Base-by-base conservation (phyloP, 2,797 vertebrate species). In the Anguilla obscura region DNA sequence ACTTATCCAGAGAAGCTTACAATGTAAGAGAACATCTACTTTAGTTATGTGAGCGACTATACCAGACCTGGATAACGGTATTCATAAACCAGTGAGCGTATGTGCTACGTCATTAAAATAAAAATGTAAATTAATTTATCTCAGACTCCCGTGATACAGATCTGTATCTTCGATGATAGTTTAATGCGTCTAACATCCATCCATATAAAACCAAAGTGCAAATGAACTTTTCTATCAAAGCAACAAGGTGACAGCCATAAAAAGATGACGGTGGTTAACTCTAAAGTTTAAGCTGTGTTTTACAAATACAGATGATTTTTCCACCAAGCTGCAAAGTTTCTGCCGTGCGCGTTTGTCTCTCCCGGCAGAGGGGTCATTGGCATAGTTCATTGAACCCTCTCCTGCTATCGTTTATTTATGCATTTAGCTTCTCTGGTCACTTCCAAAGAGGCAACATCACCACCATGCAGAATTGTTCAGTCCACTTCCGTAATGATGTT, bases 361-460 rank as follows among this genome's bases (percentile, higher is more conserved):
- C 45, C n/a, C 40, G 50, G 74, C 12, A 40, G 33, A 79, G 74
- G 30, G 74, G 40, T 82, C 79, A 48, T 48, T 50, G 40, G 40
- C 40, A 50, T 48, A 50, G 79, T 82, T 82, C 36, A 82, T n/a
- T 82, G 79, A 82, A 82, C 79, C 74, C 74, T 50, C 45, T 48
- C 21, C 45, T 82, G 79, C 79, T 6, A 50, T 2, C 50, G 45
- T 50, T 82, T 82, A 50, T 82, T 50, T n/a, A 33, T 82, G 21
- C 79, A 48, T 6, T 45, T 18, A 48, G 79, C 21, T n/a, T 45
- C 4, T 24, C 79, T 1, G 24, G 45, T 48, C 79, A 50, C 7
- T 5, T 66, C 14, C 8, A 9, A 30, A 48, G 40, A 24, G 18
- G 79, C 8, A 21, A 76, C 33, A 82, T 48, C 21, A n/a, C 21